Percentiles rank a stretch among this genome's conserved stretches.
Conservation (phyloP, 2,113 vertebrate species). For the Fregetta grallaria region DNA sequence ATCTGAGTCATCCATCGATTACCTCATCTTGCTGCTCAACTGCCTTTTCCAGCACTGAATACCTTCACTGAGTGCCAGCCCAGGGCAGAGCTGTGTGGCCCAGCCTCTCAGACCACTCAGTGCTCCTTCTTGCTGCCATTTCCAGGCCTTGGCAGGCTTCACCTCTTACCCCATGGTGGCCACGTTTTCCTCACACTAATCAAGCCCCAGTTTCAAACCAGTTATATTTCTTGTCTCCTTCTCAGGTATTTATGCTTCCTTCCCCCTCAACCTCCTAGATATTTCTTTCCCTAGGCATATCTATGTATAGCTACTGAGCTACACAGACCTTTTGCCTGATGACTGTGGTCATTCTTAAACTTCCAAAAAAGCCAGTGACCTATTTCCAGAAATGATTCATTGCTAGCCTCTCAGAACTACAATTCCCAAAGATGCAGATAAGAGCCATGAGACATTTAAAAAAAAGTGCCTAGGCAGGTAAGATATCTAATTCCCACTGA, state of each 20-base stretch:
- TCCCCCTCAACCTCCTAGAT: not conserved
- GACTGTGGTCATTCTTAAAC: constrained; percentile 14
- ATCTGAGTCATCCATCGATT: not conserved
- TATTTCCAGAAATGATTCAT: constrained; percentile 32
- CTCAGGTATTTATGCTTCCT: not conserved
- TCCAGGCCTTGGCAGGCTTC: not conserved
- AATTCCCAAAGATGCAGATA: constrained; percentile 12
- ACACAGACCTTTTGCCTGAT: not conserved
- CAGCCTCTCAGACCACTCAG: not conserved
- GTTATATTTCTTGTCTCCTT: not conserved
- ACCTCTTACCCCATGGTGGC: not conserved
- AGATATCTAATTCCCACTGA: not conserved
- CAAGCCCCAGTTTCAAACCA: not conserved
- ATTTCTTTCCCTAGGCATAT: not conserved
- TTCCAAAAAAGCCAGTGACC: constrained; percentile 12
- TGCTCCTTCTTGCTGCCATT: not conserved
- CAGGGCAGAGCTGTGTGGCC: not conserved
- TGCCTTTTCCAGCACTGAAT: not conserved
- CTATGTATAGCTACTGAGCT: constrained; percentile 7
- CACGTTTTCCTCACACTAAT: not conserved
- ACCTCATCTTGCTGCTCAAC: not conserved
- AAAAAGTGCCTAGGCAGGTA: not conserved
- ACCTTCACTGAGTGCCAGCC: not conserved
- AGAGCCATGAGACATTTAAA: not conserved
- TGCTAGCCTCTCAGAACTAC: not conserved